These are phyloP conservation scores for Melanargia galathea DNA, from an alignment of 2,888 invertebrate species.

Conservation along the genomic window DNA sequence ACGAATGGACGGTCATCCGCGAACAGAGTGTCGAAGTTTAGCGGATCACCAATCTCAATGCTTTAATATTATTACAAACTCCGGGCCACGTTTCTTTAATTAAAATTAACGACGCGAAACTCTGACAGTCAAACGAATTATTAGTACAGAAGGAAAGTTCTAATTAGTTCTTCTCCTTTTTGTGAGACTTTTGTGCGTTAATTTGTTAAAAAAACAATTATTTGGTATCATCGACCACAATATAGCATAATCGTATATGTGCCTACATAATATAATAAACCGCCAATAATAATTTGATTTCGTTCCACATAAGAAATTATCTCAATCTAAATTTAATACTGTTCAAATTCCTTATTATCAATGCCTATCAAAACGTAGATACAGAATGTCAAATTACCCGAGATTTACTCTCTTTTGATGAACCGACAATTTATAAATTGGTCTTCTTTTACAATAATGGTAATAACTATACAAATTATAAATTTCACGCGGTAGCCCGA, in stretches of 20 bases:
- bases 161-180: constrained; percentile 79
- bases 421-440: constrained; percentile 25
- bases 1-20: constrained; percentile 78
- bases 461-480: constrained; percentile 63
- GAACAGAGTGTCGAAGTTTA: constrained; percentile 77
- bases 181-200: constrained; percentile 78
- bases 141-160: constrained; percentile 81
- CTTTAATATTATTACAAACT: constrained; percentile 81
- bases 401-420: constrained; percentile 32
- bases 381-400: constrained; percentile 34
- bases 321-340: constrained; percentile 33
- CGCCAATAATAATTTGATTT: constrained; percentile 46
- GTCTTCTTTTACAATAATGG: constrained; percentile 30
- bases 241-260: constrained; percentile 19
- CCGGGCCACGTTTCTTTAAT: constrained; percentile 79
- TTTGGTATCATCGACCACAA: constrained; percentile 6
- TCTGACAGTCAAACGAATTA: constrained; percentile 82
- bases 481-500: constrained; percentile 62
- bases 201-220: constrained; percentile 64
- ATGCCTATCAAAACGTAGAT: constrained; percentile 43
- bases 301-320: constrained; percentile 42
- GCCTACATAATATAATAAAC: constrained; percentile 19
- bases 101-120: constrained; percentile 82
- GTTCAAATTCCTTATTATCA: constrained; percentile 35
- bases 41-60: constrained; percentile 81